Conservation (phyloP, 2,113 vertebrate species). For the Psittacula cyanocephala region DNA sequence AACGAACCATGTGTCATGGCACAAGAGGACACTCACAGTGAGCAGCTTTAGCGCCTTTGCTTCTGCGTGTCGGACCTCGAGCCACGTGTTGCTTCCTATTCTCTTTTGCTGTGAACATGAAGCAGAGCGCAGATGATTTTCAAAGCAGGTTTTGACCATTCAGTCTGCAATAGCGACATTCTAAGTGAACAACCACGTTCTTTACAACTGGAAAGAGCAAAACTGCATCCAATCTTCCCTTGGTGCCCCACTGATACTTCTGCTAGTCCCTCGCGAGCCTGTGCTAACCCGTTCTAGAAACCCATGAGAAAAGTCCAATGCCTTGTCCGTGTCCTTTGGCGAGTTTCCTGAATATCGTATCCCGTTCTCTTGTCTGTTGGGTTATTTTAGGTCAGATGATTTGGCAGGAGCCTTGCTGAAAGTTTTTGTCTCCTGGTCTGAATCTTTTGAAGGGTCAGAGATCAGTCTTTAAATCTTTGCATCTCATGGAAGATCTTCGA, state of each 20-base stretch:
- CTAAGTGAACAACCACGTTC: slow-evolving; percentile 36
- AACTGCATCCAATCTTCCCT: slow-evolving; percentile 56
- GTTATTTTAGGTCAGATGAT: slow-evolving; percentile 64
- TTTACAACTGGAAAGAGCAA: slow-evolving; percentile 55
- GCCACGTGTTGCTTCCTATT: slow-evolving; percentile 44
- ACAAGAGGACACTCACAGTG: not conserved
- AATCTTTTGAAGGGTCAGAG: slow-evolving; percentile 70
- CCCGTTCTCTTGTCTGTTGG: slow-evolving; percentile 57
- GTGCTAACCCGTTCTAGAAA: slow-evolving; percentile 67
- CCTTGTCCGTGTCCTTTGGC: slow-evolving; percentile 56
- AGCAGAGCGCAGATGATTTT: slow-evolving; percentile 56
- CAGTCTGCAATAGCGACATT: slow-evolving; percentile 21
- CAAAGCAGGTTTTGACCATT: slow-evolving; percentile 63
- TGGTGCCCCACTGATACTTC: slow-evolving; percentile 54
- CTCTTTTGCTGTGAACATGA: slow-evolving; percentile 51
- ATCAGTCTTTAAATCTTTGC: slow-evolving; percentile 75
- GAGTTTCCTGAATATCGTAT: slow-evolving; percentile 41
- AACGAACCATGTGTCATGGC: not conserved
- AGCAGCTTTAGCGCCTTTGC: slow-evolving; percentile 57
- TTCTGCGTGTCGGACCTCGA: slow-evolving; percentile 6
- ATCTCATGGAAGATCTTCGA: slow-evolving; percentile 75
- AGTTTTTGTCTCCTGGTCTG: slow-evolving; percentile 74
- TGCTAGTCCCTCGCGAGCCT: slow-evolving; percentile 68
- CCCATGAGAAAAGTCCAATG: slow-evolving; percentile 12
- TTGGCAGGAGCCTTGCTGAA: slow-evolving; percentile 73